Evolutionary conservation across 2,888 invertebrate species (phyloP).

Genomic region (Resseliella maxima): DNA sequence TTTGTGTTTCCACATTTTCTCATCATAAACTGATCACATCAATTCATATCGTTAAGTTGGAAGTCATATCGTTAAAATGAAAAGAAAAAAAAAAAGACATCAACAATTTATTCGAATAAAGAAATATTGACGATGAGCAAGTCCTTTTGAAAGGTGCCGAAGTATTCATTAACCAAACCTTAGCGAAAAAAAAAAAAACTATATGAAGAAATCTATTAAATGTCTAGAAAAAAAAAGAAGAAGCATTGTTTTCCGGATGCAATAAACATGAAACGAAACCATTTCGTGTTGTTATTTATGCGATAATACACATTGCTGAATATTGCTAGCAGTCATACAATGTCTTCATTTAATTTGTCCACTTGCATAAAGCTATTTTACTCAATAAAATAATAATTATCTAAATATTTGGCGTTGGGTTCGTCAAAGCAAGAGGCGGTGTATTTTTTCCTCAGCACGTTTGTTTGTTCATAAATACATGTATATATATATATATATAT

Average conservation of each 20-base stretch:
- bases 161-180: no score
- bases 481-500: no score
- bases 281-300: background rate
- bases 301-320: background rate
- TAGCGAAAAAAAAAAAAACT: no score
- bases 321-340: background rate
- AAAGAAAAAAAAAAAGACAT: no score
- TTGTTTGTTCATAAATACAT: no score
- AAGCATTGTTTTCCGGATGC: background rate
- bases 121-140: background rate
- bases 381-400: background rate
- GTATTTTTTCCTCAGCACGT: background rate
- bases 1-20: no score
- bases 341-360: slow-evolving; percentile 43
- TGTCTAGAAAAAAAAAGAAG: background rate
- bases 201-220: background rate
- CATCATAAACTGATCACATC: no score
- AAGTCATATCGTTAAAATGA: no score
- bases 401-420: background rate
- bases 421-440: background rate
- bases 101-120: no score
- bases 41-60: no score
- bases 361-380: background rate
- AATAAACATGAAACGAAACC: background rate
- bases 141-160: background rate